These are phyloP conservation scores for Ibidorhyncha struthersii DNA, from an alignment of 2,113 vertebrate species.

Conservation along the genomic window DNA sequence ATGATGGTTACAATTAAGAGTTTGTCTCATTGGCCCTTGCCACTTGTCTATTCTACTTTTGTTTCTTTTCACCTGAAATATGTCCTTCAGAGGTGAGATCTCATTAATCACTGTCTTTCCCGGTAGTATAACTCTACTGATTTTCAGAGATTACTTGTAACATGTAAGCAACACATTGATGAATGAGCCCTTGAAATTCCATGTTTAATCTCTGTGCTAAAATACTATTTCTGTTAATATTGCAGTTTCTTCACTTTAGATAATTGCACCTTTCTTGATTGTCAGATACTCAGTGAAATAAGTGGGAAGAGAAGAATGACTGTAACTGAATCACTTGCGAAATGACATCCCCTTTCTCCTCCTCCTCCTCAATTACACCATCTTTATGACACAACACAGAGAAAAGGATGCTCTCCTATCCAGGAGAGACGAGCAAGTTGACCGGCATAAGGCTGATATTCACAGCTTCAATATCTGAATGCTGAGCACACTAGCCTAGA, in stretches of 20 bases:
- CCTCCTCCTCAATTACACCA: background rate
- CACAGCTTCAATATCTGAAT: background rate
- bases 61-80: background rate
- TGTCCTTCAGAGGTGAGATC: background rate
- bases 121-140: background rate
- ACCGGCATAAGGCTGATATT: background rate
- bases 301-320: background rate
- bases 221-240: constrained; percentile 33
- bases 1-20: background rate
- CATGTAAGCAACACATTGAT: background rate
- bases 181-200: constrained; percentile 18
- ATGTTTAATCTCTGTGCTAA: constrained; percentile 2
- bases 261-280: constrained; percentile 39
- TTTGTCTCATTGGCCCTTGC: background rate
- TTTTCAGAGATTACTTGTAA: constrained; percentile 36
- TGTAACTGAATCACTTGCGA: background rate
- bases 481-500: background rate
- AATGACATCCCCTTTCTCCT: constrained; percentile 1
- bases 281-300: constrained; percentile 23
- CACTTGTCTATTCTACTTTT: background rate
- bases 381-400: background rate
- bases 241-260: constrained; percentile 21
- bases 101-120: constrained; percentile 39
- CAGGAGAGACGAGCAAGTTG: background rate
- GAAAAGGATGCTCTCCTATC: background rate